Evolutionary conservation across 2,888 invertebrate genomes (phyloP).

Genomic region (Amiota communis): DNA sequence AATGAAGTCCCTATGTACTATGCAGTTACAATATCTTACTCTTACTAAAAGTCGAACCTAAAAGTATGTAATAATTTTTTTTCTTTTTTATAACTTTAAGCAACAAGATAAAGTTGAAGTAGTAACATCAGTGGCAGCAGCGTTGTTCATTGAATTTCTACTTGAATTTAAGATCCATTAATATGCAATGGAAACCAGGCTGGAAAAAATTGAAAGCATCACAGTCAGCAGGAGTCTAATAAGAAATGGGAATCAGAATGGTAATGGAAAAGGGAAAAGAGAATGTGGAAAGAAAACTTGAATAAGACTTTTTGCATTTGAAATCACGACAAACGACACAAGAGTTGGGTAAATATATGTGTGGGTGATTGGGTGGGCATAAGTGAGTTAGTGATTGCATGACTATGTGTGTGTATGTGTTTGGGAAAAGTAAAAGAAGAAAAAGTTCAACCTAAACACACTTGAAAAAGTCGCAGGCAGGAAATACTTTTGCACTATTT

Average conservation of each 20-base stretch:
- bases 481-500: conserved; percentile 29
- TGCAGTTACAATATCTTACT: too few relatives aligned
- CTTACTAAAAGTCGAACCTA: too few relatives aligned
- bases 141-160: not conserved
- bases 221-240: too few relatives aligned
- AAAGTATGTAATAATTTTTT: too few relatives aligned
- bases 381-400: not conserved
- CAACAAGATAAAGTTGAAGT: too few relatives aligned
- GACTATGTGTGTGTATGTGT: not conserved
- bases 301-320: conserved; percentile 27
- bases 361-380: not conserved
- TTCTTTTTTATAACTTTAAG: too few relatives aligned
- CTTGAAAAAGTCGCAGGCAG: conserved; percentile 24
- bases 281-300: not conserved
- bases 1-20: too few relatives aligned
- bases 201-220: not conserved
- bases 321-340: conserved; percentile 13
- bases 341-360: not conserved
- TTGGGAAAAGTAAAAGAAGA: not conserved
- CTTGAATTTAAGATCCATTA: conserved; percentile 25
- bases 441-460: conserved; percentile 19
- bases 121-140: too few relatives aligned
- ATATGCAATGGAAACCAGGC: conserved; percentile 24
- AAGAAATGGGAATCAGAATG: too few relatives aligned
- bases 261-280: too few relatives aligned